A percentile compares a stretch with the other conserved stretches of the same genome.
phyloP scores from a whole-genome alignment of 2,888 invertebrate genomes.

The Allolobophora icterica region DNA sequence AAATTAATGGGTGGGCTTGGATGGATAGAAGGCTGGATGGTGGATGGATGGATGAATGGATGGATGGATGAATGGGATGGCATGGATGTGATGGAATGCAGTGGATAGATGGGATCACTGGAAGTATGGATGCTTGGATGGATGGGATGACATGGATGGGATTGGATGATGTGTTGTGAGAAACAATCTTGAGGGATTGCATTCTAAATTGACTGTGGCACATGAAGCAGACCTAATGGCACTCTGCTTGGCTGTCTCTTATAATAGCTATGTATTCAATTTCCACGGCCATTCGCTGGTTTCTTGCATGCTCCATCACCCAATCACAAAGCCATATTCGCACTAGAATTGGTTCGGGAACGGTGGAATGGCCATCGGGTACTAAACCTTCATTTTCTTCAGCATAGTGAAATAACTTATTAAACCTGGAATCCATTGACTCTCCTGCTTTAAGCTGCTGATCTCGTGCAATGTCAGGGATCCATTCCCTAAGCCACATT shows the following conservation, averaged over 20 bases:
- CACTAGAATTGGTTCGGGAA: neutral
- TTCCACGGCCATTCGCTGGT: neutral
- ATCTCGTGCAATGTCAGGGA: neutral
- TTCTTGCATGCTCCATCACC: conserved; percentile 17
- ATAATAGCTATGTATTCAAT: conserved; percentile 12
- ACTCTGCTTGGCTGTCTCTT: conserved; percentile 17
- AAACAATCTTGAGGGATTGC: neutral
- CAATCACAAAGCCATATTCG: conserved; percentile 11
- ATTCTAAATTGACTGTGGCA: neutral
- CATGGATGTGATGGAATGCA: neutral
- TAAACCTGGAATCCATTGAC: neutral
- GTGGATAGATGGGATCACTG: neutral
- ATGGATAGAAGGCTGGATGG: no score
- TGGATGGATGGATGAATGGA: no score
- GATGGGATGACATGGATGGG: neutral
- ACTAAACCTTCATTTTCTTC: conserved; percentile 17
- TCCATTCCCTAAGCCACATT: conserved; percentile 17
- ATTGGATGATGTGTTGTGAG: neutral
- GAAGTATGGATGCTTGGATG: neutral
- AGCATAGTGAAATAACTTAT: neutral
- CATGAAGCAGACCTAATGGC: conserved; percentile 6
- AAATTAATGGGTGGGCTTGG: no score
- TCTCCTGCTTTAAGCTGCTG: no score
- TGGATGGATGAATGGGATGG: no score
- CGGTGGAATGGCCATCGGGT: conserved; percentile 1